Conservation (phyloP, 2,113 vertebrate species). For the Epinephelus fuscoguttatus region DNA sequence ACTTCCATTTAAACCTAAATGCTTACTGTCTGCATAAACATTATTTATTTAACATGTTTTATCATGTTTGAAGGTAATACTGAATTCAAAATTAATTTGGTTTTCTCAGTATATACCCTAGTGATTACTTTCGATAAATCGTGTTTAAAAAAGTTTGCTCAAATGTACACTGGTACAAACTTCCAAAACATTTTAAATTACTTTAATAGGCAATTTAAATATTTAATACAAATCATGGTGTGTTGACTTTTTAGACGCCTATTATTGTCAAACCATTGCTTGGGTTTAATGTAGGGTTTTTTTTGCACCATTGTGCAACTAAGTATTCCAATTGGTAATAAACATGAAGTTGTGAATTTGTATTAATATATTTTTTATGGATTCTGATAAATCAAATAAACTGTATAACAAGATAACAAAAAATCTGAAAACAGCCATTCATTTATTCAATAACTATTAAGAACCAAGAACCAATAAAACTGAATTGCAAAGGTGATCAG, state of each 20-base stretch:
- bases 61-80: not conserved
- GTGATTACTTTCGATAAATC: not conserved
- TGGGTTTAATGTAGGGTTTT: not conserved
- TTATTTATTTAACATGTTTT: slow-evolving; percentile 20
- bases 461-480: not conserved
- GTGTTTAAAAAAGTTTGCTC: not conserved
- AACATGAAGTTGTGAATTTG: not conserved
- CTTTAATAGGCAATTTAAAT: not conserved
- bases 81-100: not conserved
- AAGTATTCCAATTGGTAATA: slow-evolving; percentile 28
- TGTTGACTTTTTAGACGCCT: not conserved
- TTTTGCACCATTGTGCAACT: not conserved
- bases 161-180: not conserved
- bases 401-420: not conserved
- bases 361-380: not conserved
- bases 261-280: not conserved
- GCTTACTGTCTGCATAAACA: not conserved
- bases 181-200: no score
- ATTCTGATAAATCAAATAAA: not conserved
- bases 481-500: not conserved
- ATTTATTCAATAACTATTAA: not conserved
- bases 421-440: no score
- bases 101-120: not conserved
- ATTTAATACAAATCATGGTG: not conserved
- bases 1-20: slow-evolving; percentile 24